These are phyloP conservation scores for Drosophila multiciliata DNA, from an alignment of 2,888 invertebrate species.

Conservation along the genomic window DNA sequence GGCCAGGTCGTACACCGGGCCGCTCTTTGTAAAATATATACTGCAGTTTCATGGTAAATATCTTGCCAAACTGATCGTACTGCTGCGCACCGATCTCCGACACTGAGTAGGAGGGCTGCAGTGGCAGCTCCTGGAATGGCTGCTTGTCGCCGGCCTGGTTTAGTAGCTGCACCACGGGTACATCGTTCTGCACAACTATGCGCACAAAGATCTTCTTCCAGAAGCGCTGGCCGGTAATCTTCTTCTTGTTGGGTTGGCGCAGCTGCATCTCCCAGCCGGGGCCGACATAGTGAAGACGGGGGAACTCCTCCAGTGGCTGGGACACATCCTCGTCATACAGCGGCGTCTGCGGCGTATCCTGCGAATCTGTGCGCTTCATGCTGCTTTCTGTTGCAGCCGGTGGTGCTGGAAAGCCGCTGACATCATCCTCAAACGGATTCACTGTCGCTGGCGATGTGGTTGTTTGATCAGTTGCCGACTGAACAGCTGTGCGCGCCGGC, in stretches of 20 bases:
- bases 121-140: slow-evolving; percentile 96
- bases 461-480: not conserved
- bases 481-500: slow-evolving; percentile 61
- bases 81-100: slow-evolving; percentile 98
- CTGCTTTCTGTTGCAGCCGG: slow-evolving; percentile 62
- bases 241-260: slow-evolving; percentile 98
- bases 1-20: slow-evolving; percentile 97
- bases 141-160: slow-evolving; percentile 94
- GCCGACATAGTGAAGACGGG: slow-evolving; percentile 90
- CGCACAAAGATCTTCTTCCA: slow-evolving; percentile 99
- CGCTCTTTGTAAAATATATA: slow-evolving; percentile 99
- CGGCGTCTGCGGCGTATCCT: slow-evolving; percentile 96
- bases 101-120: slow-evolving; percentile 97
- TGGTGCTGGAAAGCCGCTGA: slow-evolving; percentile 80
- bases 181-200: slow-evolving; percentile 91
- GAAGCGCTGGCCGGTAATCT: slow-evolving; percentile 96
- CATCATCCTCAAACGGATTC: slow-evolving; percentile 89
- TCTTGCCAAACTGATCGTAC: slow-evolving; percentile 99
- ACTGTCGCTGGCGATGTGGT: slow-evolving; percentile 77
- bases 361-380: slow-evolving; percentile 87
- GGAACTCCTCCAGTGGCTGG: slow-evolving; percentile 96
- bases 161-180: slow-evolving; percentile 93
- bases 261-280: slow-evolving; percentile 99
- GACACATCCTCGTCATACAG: slow-evolving; percentile 97
- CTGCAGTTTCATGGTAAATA: slow-evolving; percentile 97